Base-by-base conservation (phyloP, 2,113 vertebrate species). In the Perca fluviatilis region DNA sequence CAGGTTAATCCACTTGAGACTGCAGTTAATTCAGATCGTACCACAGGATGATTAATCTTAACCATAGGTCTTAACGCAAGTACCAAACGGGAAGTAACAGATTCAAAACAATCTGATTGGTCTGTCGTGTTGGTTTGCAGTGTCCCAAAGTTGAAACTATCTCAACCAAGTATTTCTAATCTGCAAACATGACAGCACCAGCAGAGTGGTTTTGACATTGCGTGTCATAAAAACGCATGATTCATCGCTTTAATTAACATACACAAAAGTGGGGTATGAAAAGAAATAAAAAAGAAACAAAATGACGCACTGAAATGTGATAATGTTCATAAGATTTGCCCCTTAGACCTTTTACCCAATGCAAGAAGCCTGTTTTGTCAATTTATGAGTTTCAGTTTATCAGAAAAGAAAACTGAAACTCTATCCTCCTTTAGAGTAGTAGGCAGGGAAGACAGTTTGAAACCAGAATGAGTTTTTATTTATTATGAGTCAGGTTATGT, bases 71-170 rank as follows among this genome's bases (percentile, higher is more conserved):
- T 27, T 43, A 33, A 36, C 47, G 30, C 58, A 7, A 62, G 30
- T 27, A 14, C 25, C 6, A 27, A 21, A 61, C 40, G 54, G 15
- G 27, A 51, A 30, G 83, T 11, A 13, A 36, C 21, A 56, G 12
- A 23, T 2, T 73, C 5, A 36, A 7, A 67, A 27, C 7, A 33
- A 33, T 33, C 16, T 53, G 74, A 86, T 74, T 78, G 74, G 79
- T 58, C 43, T 18, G 4, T 54, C 60, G 25, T 70, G 36, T 14
- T 47, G 33, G 36, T 4, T 9, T 36, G 43, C 3, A 62, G 9
- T 33, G 5, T n/a, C 6, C 11, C 43, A 19, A 25, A 43, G 60
- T 43, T 61, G 25, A 80, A 66, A 72, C n/a, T 2, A n/a, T 25
- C 4, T 21, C 6, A 51, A 27, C 30, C 23, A 8, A 47, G 23